Percentiles rank a stretch among this genome's conserved stretches.
These are phyloP conservation scores for Palythoa caribaeorum DNA, from an alignment of 92 coral and sea anemone genomes.

Conservation along the genomic window DNA sequence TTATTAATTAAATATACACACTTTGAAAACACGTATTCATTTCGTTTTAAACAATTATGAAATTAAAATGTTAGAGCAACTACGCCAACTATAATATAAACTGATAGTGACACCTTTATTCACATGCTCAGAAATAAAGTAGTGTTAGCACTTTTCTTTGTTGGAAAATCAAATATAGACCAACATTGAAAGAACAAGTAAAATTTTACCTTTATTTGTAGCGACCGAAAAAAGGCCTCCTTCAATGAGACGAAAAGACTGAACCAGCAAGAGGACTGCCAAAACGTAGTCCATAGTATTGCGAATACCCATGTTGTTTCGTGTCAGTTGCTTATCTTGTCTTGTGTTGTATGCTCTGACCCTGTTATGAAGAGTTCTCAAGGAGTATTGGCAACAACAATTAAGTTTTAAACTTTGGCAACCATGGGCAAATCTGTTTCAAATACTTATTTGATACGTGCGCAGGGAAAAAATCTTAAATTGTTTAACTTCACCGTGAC, in stretches of 20 bases:
- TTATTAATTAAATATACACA: too few species aligned
- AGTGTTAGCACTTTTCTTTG: neutral
- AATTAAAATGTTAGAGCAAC: too few species aligned
- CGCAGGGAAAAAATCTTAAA: neutral
- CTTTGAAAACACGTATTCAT: too few species aligned
- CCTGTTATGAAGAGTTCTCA: neutral
- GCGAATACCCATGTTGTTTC: neutral
- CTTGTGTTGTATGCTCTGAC: neutral
- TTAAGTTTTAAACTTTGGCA: neutral
- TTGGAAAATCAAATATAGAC: neutral
- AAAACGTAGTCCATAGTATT: neutral
- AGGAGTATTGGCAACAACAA: neutral
- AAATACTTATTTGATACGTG: neutral
- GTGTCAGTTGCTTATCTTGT: neutral
- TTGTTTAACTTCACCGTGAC: neutral
- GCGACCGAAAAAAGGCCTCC: constrained; percentile 1
- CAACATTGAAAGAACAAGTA: neutral
- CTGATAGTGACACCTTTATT: too few species aligned
- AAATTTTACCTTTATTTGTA: constrained; percentile 9
- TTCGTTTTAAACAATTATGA: too few species aligned
- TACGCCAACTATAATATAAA: too few species aligned
- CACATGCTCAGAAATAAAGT: neutral
- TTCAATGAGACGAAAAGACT: neutral
- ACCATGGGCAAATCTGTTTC: neutral
- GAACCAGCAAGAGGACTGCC: neutral